A percentile compares a stretch with the other conserved stretches of the same genome.
These are phyloP conservation scores for Urophycis tenuis DNA, from an alignment of 2,797 vertebrate species.

Conservation along the genomic window DNA sequence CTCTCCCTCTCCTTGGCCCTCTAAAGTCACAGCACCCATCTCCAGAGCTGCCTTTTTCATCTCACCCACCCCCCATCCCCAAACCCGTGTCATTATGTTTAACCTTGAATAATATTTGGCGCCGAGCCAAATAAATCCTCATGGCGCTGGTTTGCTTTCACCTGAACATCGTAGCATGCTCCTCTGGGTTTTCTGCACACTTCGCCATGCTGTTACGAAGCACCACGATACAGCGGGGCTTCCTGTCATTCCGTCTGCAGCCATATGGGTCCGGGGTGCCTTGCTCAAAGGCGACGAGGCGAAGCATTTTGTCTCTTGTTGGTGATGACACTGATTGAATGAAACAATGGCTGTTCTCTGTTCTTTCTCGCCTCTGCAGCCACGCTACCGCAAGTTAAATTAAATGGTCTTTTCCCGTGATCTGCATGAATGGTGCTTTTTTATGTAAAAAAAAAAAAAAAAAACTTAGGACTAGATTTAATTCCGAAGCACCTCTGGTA, in stretches of 20 bases:
- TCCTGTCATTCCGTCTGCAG: background rate
- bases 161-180: background rate
- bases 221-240: background rate
- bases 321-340: background rate
- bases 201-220: background rate
- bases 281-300: background rate
- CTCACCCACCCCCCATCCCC: background rate
- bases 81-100: conserved; percentile 66
- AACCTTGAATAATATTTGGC: conserved; percentile 71
- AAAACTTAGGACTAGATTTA: too few species aligned
- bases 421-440: background rate
- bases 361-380: background rate
- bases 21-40: conserved; percentile 32
- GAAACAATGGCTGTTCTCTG: background rate
- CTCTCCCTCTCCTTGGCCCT: conserved; percentile 41
- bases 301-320: background rate
- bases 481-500: too few species aligned
- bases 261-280: background rate
- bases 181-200: background rate
- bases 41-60: conserved; percentile 43
- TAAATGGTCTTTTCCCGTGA: background rate
- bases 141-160: conserved; percentile 54
- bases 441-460: background rate
- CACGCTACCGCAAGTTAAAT: background rate
- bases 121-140: conserved; percentile 65